Evolutionary conservation across 64 coral and sea anemone species (phyloP).

Genomic region (Actinia tenebrosa): DNA sequence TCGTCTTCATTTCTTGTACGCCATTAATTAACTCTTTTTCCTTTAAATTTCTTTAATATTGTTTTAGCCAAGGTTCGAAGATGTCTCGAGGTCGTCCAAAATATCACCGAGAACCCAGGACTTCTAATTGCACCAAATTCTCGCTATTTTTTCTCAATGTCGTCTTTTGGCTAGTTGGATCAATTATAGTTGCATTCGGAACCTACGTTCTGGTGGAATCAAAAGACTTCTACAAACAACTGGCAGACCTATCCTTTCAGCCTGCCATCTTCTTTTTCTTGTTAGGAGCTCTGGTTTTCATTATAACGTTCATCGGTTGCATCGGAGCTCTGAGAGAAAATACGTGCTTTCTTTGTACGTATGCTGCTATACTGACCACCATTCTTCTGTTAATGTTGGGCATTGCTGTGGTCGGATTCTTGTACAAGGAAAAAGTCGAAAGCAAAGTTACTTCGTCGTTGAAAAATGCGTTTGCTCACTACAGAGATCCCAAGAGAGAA

Average conservation of each 20-base stretch:
- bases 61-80: background rate
- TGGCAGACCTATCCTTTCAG: constrained; percentile 33
- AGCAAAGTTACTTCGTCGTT: background rate
- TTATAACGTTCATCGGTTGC: constrained; percentile 53
- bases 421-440: constrained; percentile 32
- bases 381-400: constrained; percentile 25
- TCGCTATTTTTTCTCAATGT: constrained; percentile 50
- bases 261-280: constrained; percentile 39
- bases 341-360: constrained; percentile 34
- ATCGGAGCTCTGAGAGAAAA: constrained; percentile 56
- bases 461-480: background rate
- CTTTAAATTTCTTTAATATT: background rate
- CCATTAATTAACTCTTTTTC: no score
- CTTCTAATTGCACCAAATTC: constrained; percentile 35
- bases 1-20: no score
- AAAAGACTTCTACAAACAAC: constrained; percentile 24
- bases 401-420: constrained; percentile 17
- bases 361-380: constrained; percentile 3
- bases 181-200: constrained; percentile 32
- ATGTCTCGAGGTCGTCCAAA: background rate
- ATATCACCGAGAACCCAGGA: background rate
- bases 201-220: constrained; percentile 44
- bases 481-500: constrained; percentile 17
- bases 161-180: constrained; percentile 35
- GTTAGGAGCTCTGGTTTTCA: constrained; percentile 27